phyloP scores from a whole-genome alignment of 2,113 vertebrate species.

The Eubucco bourcierii region DNA sequence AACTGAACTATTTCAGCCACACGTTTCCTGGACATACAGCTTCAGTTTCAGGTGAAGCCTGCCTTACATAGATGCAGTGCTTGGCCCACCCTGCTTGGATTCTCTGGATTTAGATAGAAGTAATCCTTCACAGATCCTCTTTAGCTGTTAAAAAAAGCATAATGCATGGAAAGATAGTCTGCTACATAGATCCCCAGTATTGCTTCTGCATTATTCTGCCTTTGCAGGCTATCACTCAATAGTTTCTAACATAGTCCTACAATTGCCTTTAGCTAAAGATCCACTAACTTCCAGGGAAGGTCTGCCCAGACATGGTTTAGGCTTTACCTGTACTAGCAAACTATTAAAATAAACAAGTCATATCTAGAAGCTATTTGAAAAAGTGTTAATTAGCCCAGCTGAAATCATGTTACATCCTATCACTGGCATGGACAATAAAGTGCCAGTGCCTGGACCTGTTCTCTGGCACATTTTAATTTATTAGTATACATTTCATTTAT shows the following conservation, averaged over 20 bases:
- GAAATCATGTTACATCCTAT: neutral
- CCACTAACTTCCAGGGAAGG: neutral
- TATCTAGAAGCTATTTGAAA: neutral
- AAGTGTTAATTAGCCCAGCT: neutral
- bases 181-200: neutral
- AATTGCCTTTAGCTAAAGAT: neutral
- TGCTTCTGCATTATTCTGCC: neutral
- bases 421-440: neutral
- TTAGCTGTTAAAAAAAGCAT: neutral
- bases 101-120: neutral
- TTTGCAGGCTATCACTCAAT: neutral
- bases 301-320: neutral
- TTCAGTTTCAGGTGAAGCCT: conserved; percentile 1
- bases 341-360: neutral
- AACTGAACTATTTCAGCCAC: neutral
- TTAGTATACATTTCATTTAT: neutral
- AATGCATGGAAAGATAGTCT: neutral
- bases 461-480: neutral
- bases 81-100: neutral
- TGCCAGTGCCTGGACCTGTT: neutral
- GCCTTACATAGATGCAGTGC: neutral
- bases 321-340: neutral
- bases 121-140: neutral
- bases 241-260: neutral
- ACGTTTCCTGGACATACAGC: neutral